Percentiles rank a stretch among this genome's conserved stretches.
These are phyloP conservation scores for Chironex yamaguchii DNA, from an alignment of 30 jellyfish, hydroid and myxozoan genomes.

Conservation along the genomic window DNA sequence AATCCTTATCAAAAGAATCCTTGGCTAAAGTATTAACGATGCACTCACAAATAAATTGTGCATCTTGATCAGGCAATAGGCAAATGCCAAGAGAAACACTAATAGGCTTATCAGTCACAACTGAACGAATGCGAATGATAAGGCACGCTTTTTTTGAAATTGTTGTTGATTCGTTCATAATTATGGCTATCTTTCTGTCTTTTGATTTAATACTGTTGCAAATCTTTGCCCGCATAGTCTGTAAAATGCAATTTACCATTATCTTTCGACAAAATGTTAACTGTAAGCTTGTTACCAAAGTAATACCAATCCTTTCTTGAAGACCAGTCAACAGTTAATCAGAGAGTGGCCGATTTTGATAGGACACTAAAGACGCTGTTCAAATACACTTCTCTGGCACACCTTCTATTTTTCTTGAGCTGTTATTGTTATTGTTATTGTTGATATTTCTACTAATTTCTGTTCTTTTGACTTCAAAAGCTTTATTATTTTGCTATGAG, in stretches of 20 bases:
- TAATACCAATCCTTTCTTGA: conserved; percentile 29
- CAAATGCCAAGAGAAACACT: conserved; percentile 20
- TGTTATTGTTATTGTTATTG: too few relatives aligned
- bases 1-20: conserved; percentile 39
- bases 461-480: too few relatives aligned
- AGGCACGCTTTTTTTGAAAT: conserved; percentile 16
- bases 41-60: conserved; percentile 29
- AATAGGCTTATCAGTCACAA: conserved; percentile 41
- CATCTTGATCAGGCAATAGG: conserved; percentile 12
- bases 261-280: not conserved
- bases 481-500: not conserved
- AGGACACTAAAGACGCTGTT: not conserved
- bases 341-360: conserved; percentile 9
- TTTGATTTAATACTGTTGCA: not conserved
- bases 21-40: conserved; percentile 12
- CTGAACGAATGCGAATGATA: conserved; percentile 33
- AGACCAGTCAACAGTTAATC: conserved; percentile 17
- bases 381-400: conserved; percentile 8
- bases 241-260: conserved; percentile 21
- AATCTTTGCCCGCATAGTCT: conserved; percentile 13
- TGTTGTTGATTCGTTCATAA: not conserved
- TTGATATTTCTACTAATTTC: not conserved
- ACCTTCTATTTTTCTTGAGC: conserved; percentile 7
- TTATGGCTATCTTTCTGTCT: conserved; percentile 1
- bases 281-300: not conserved